Conservation (phyloP, 1,140 invertebrate species). For the Sitobion miscanthi region DNA sequence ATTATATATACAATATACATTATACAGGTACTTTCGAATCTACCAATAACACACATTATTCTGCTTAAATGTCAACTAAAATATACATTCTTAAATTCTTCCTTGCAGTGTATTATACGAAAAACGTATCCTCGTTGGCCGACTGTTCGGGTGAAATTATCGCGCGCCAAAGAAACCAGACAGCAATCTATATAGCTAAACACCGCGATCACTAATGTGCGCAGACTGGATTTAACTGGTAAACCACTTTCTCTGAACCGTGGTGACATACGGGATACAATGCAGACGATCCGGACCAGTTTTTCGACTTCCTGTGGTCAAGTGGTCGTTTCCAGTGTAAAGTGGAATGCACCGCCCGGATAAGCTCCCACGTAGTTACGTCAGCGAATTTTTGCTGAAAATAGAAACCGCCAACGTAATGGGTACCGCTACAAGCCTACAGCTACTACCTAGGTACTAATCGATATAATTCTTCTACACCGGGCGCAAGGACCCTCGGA, state of each 20-base stretch:
- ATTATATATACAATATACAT: not conserved
- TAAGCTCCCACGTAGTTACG: conserved; percentile 35
- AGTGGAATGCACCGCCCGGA: not conserved
- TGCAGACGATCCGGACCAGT: conserved; percentile 41
- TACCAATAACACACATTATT: not conserved
- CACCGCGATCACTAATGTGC: not conserved
- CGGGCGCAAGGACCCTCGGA: not conserved
- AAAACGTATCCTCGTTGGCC: not conserved
- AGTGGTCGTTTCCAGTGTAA: not conserved
- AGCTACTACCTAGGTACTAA: not conserved
- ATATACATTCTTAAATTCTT: not conserved
- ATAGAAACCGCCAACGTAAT: conserved; percentile 2
- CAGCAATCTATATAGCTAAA: not conserved
- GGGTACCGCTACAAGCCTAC: not conserved
- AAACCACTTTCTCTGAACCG: conserved; percentile 46
- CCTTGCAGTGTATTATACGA: not conserved
- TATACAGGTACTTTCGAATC: conserved; percentile 6
- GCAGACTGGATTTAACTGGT: not conserved
- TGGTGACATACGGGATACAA: conserved; percentile 51
- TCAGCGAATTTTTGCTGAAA: not conserved
- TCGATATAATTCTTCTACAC: not conserved
- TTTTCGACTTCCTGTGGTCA: conserved; percentile 52
- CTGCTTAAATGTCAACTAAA: conserved; percentile 16
- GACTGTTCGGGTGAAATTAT: conserved; percentile 29
- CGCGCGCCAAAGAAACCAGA: not conserved